Base-by-base conservation (phyloP, 1,140 invertebrate genomes). In the Zaprionus ghesquierei region DNA sequence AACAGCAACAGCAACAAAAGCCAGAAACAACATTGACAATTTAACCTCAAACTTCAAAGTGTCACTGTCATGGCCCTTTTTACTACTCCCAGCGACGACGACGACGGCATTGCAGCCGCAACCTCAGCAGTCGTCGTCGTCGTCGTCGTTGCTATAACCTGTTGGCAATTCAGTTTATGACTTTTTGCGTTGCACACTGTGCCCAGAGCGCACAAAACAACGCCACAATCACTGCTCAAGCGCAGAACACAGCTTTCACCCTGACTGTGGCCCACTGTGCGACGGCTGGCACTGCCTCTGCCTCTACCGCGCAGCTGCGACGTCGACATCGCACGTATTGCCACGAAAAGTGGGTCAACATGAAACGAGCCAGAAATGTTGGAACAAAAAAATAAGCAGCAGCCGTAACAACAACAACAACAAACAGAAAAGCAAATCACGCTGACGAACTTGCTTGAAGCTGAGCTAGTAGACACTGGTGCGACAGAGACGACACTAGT, bases 11-110 rank as follows among this genome's bases (percentile, higher is more conserved):
- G 41, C 58, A 62, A 49, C 68, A 59, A 62, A 54, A 70, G n/a
- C 79, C 74, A 79, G 61, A 71, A 81, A 74, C 70, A 76, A 76
- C 85, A 89, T 81, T 87, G 78, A 79, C 71, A 75, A 87, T 77
- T 76, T 85, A 90, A 90, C 89, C 89, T 90, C 89, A 90, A 90
- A 90, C 89, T 90, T 90, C 78, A 85, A 81, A 90, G 89, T 90
- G 89, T 90, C 89, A 90, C 89, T 90, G 89, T 89, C 89, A 90
- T 85, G 87, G 89, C 89, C 89, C 89, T 90, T 90, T 90, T 90
- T 90, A 90, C 82, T 90, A 70, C 77, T 72, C 77, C 22, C 54
- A 50, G 63, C 60, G 64, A 69, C 68, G n/a, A 35, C 56, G n/a
- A 22, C 41, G 63, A 65, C 73, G 51, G 41, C 54, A 46, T 38